Base-by-base conservation (phyloP, 2,888 invertebrate genomes). In the Malacosoma neustria region DNA sequence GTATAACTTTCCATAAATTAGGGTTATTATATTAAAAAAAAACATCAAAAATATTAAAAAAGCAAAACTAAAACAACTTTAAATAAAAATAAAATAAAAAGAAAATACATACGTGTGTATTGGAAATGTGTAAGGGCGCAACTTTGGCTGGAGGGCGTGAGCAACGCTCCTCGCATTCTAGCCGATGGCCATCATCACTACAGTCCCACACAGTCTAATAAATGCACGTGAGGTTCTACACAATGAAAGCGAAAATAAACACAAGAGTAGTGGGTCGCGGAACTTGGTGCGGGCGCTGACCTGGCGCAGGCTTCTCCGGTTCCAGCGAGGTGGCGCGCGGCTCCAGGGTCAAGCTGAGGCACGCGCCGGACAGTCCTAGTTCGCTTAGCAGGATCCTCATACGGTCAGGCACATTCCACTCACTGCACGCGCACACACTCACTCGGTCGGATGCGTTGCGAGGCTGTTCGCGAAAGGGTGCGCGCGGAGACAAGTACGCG, bases 361-460 rank as follows among this genome's bases (percentile, higher is more conserved):
- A 82, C 76, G 79, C 82, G 77, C 84, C 73, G 65, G 85, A 82
- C 61, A 87, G 80, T 76, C 87, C 87, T 72, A 87, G 72, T 65
- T 87, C 87, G 69, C 86, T 87, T 49, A 87, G 75, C 74, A 87
- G 84, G 85, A 87, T 87, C 87, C 87, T 87, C 86, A 87, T 87
- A 76, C 87, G 86, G 84, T 72, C 66, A 55, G 69, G 79, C 80
- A 82, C 85, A 82, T 81, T 79, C 77, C 84, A 82, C 79, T 81
- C 84, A 84, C 82, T 84, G 69, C 62, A 80, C 81, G 81, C 82
- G 80, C 81, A 79, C 81, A 72, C 81, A 81, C 75, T 74, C 77
- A 81, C 81, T 74, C 67, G 59, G 72, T 66, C 67, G 67, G 61
- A 61, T 65, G 61, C 54, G 58, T 61, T 58, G 22, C 22, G 57